These are phyloP conservation scores for Sebastes matsubarae DNA, from an alignment of 2,797 vertebrate genomes.

Conservation along the genomic window DNA sequence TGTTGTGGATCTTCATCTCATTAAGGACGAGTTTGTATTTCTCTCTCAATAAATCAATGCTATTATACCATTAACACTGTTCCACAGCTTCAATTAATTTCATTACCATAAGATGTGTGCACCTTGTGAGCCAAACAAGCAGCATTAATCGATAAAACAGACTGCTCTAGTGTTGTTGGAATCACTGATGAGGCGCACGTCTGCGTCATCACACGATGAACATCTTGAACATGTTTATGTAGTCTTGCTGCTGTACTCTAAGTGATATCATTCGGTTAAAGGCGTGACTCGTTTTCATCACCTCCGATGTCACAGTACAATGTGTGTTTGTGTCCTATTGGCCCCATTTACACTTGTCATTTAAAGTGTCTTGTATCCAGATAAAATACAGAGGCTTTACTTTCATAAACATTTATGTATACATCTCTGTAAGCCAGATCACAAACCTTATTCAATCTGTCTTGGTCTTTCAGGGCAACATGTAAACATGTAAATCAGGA, in stretches of 20 bases:
- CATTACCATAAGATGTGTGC: constrained; percentile 9
- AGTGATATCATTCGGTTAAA: not conserved
- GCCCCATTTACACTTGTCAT: not conserved
- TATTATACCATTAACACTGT: constrained; percentile 28
- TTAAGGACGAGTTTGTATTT: constrained; percentile 34
- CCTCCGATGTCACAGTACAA: not conserved
- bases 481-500: not conserved
- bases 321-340: not conserved
- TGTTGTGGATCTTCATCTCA: constrained; percentile 24
- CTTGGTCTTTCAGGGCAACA: not conserved
- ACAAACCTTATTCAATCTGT: not conserved
- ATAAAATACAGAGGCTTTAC: not conserved
- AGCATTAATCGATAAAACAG: not conserved
- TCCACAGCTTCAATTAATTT: constrained; percentile 35
- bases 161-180: constrained; percentile 4
- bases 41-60: constrained; percentile 40
- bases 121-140: constrained; percentile 16
- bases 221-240: not conserved
- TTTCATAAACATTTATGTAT: not conserved
- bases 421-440: not conserved
- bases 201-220: not conserved
- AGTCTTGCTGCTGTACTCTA: not conserved
- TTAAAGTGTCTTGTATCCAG: not conserved
- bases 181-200: not conserved
- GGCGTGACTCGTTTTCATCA: not conserved